Base-by-base conservation (phyloP, 2,797 vertebrate species). In the Luscinia luscinia region DNA sequence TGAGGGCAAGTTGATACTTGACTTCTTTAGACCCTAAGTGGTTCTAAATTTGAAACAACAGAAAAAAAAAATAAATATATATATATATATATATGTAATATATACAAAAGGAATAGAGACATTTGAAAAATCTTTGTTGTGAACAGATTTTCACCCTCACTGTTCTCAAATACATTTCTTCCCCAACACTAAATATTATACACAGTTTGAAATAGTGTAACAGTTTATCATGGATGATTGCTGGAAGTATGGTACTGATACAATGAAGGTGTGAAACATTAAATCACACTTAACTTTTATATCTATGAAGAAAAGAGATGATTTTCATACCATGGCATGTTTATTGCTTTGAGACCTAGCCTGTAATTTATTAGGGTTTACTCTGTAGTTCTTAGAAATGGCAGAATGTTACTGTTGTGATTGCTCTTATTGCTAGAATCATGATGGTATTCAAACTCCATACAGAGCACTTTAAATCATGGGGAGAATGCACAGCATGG, bases 341-440 rank as follows among this genome's bases (percentile, higher is more conserved):
- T 86, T 93, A 86, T 70, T 79, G 89, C 79, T 89, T 66, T 78
- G 89, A 94, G 55, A 79, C 6, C 5, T 12, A 89, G 66, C 12
- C 62, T 85, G 58, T 89, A 86, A 88, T 94, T 96, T 94, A 82
- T 94, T 73, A 88, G 52, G 55, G 48, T 70, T 94, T 67, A 40
- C 27, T 70, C 22, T 87, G 38, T 58, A 78, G 62, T 73, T 95
- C 74, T 73, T 46, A 84, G 73, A 91, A 89, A 69, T 36, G 74
- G 55, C 45, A 89, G 36, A 88, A 52, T 90, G 78, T 92, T 95
- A 76, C 74, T 58, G 22, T 9, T 87, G 48, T 59, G 52, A 73
- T 89, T 38, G 36, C 55, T 93, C 34, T 63, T 87, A 75, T 93
- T 4, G 4, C 55, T 84, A 58, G 73, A 82, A 84, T 86, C 55